Conservation (phyloP, 2,113 vertebrate species). For the Chloropsis cyanopogon region DNA sequence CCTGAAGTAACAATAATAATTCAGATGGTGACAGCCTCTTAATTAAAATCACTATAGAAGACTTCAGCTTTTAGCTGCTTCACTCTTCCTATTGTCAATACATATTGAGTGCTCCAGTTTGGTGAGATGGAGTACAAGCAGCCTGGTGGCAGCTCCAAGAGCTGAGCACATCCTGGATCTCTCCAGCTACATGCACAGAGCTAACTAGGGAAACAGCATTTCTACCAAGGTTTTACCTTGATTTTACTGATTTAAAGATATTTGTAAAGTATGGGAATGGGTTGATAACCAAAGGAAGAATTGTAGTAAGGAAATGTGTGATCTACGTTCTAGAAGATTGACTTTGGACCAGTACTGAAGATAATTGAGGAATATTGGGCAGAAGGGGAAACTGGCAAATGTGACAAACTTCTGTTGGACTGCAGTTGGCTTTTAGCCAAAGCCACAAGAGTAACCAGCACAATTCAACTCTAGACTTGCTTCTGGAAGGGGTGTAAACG, state of each 20-base stretch:
- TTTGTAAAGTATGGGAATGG: background rate
- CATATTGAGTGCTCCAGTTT: background rate
- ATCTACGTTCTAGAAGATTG: background rate
- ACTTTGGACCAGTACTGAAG: background rate
- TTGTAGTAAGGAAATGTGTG: background rate
- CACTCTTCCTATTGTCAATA: background rate
- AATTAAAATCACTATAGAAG: background rate
- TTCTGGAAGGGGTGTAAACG: background rate
- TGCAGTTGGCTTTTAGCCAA: background rate
- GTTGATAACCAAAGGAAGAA: background rate
- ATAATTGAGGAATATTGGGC: background rate
- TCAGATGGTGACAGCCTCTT: slow-evolving; percentile 20
- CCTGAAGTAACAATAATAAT: slow-evolving; percentile 42
- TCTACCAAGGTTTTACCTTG: background rate
- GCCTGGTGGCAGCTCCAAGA: background rate
- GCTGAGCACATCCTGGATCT: background rate
- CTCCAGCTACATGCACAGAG: background rate
- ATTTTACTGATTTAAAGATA: background rate
- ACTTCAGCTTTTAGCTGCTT: background rate
- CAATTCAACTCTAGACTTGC: background rate
- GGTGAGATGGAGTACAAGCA: background rate
- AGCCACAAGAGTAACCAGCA: background rate
- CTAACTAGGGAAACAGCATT: background rate
- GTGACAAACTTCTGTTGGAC: background rate
- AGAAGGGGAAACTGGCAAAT: background rate